Evolutionary conservation across 2,888 invertebrate genomes (phyloP), one percentile per base, ranked within the genome.

Genomic region (Argyresthia albistria): DNA sequence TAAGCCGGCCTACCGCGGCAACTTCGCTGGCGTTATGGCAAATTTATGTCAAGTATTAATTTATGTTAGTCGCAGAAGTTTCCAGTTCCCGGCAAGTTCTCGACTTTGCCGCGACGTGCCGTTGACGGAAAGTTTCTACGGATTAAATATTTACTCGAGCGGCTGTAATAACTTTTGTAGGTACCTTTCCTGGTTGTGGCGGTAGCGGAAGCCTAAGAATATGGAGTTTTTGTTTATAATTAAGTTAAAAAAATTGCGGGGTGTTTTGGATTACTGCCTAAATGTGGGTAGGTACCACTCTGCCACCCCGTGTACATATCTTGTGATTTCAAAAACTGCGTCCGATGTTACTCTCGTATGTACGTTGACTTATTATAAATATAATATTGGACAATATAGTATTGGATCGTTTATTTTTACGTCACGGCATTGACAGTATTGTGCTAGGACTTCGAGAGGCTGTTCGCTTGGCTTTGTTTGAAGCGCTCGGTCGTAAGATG

Each of bases 41-140:
- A 84, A 87, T 86, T 86, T 80, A 84, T 83, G 86, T 81, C 86
- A 82, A 83, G 82, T 82, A 87, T 84, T 86, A 86, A 86, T 84
- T 86, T 81, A 83, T 74, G 75, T 73, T 75, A 77, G 81, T 80
- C 77, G 80, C 75, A 12, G 46, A 15, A 15, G 25, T 39, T 11
- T 39, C n/a, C 39, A 15, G 15, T 47, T 35, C 43, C 37, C 42
- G 47, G 37, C 12, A 14, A 48, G 52, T 52, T 52, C 37, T 25
- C 35, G 14, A 15, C 35, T 37, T 12, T 71, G 74, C 73, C 70
- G 58, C 64, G 67, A 66, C 69, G 66, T 61, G 65, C 58, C 60
- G 60, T 58, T 63, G 74, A 71, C 68, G 48, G 48, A 36, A 75
- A 72, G 73, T 25, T 80, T 72, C 80, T 80, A 77, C 70, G 70